Conservation (phyloP, 2,113 vertebrate genomes). For the Cricetomys ansorgei region DNA sequence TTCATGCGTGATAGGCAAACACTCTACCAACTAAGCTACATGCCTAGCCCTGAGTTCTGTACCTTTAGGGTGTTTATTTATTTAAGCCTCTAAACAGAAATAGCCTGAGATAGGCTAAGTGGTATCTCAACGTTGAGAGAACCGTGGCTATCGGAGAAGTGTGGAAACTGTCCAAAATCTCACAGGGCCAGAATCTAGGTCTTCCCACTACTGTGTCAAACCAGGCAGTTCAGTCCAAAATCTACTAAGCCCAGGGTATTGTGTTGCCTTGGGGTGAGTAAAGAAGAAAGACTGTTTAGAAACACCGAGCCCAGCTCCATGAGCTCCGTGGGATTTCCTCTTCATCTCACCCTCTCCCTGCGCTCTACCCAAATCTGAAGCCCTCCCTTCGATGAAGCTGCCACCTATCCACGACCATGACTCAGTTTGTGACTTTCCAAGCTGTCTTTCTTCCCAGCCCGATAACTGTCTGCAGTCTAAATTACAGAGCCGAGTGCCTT, state of each 20-base stretch:
- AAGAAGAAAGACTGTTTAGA: neutral
- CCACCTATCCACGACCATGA: neutral
- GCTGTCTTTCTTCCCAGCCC: neutral
- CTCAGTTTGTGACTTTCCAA: neutral
- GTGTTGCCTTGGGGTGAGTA: fast-evolving
- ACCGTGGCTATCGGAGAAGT: neutral
- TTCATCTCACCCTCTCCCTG: neutral
- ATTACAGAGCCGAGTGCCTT: neutral
- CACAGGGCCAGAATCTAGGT: conserved; percentile 1
- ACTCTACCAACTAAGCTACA: neutral
- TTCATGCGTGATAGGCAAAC: neutral
- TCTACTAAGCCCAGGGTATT: neutral
- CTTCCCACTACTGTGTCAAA: neutral
- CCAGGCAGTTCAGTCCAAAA: neutral
- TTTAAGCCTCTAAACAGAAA: conserved; percentile 45
- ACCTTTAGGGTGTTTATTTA: conserved; percentile 18
- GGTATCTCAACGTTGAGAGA: conserved; percentile 1
- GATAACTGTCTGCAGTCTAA: neutral
- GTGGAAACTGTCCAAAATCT: neutral
- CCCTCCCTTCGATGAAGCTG: neutral
- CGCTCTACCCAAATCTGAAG: neutral
- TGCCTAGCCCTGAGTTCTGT: neutral
- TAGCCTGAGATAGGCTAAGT: neutral
- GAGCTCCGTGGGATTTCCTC: neutral
- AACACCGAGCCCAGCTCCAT: neutral